These are phyloP conservation scores for Acomys russatus DNA, from an alignment of 2,797 vertebrate genomes.

Conservation along the genomic window DNA sequence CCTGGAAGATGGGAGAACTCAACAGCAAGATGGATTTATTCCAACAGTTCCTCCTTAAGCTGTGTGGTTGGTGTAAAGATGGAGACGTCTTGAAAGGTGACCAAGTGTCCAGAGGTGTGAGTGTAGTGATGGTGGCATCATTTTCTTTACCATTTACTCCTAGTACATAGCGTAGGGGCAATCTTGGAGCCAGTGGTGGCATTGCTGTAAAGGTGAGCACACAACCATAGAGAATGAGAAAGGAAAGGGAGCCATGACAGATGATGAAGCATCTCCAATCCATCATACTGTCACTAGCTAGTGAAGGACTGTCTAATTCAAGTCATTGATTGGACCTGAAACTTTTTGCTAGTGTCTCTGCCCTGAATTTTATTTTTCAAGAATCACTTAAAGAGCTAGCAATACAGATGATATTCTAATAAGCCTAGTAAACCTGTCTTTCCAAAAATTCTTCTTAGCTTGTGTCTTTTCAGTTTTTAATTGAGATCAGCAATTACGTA, in stretches of 20 bases:
- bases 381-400: background rate
- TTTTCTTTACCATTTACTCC: background rate
- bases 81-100: background rate
- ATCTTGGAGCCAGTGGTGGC: background rate
- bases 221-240: background rate
- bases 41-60: background rate
- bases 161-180: background rate
- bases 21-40: background rate
- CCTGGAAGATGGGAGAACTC: background rate
- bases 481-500: conserved; percentile 35
- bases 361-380: background rate
- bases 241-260: background rate
- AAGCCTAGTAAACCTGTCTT: background rate
- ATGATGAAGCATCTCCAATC: background rate
- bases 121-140: background rate
- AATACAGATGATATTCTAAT: background rate
- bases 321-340: background rate
- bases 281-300: background rate
- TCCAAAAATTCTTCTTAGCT: background rate
- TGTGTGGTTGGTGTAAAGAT: background rate
- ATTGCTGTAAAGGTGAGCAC: background rate
- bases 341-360: background rate
- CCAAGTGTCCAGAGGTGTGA: background rate
- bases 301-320: background rate
- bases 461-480: background rate